Base-by-base conservation (phyloP, 2,888 invertebrate species). In the Eupithecia tripunctaria region DNA sequence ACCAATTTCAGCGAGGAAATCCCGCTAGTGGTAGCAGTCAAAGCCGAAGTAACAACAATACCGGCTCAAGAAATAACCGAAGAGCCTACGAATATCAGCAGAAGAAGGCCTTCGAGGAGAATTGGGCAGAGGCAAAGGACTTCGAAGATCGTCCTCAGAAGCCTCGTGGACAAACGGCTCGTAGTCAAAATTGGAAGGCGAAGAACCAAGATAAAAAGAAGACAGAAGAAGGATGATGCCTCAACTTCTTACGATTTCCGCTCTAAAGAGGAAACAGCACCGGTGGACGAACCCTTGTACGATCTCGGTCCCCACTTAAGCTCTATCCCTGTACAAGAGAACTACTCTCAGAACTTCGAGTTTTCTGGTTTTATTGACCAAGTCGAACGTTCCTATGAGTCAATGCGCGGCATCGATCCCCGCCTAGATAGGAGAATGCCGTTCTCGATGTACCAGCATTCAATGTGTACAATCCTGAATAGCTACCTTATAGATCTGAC, bases 231-330 rank as follows among this genome's bases (percentile, higher is more conserved):
- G 10, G 72, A 76, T 65, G 74, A 76, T 68, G 76, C 78, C 2
- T 56, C 78, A 0, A 51, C 72, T 0, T 43, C 80, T 0, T 78
- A 73, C 14, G 81, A 82, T 36, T 81, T 81, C 41, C 67, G 67
- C 1, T 70, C 81, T 0, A 77, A 67, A 2, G 72, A 81, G 0
- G 81, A 82, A 18, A 81, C 81, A 0, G 74, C 78, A 0, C 82
- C 81, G 0, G 43, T 78, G 0, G 82, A 84, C n/a, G 81, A 82
- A 32, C 82, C 82, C 0, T 14, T 84, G 0, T 82, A 82, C 12
- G 83, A 84, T 41, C n/a, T 83, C 0, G 82, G 82, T 0, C 82
- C 82, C 0, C 82, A 82, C 36, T 70, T 76, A 0, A 81, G 80
- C 12, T 78, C 80, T 0, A 81, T 82, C 0, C 81, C 82, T 0